phyloP scores from a whole-genome alignment of 2,113 vertebrate species.

The Gambusia affinis region DNA sequence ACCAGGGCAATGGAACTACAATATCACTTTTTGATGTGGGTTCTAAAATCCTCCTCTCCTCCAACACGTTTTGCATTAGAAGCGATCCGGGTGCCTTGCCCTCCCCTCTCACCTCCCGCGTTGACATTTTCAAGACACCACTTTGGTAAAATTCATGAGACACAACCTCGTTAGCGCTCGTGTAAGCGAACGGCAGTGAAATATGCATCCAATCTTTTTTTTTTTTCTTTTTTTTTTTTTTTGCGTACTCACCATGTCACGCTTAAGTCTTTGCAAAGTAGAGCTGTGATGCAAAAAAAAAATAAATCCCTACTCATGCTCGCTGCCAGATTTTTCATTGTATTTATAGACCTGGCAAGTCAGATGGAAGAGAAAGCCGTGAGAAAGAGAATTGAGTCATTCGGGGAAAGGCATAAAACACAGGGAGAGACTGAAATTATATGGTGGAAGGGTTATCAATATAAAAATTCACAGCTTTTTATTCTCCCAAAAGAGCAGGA shows the following conservation, averaged over 20 bases:
- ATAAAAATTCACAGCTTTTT: constrained; percentile 44
- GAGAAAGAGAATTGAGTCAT: constrained; percentile 60
- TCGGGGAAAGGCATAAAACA: constrained; percentile 47
- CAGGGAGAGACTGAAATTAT: constrained; percentile 45
- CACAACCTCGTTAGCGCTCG: neutral
- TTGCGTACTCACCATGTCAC: constrained; percentile 27
- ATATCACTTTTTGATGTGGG: constrained; percentile 59
- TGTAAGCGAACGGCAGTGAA: constrained; percentile 8
- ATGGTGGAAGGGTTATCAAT: constrained; percentile 57
- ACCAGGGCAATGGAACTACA: constrained; percentile 71
- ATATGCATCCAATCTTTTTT: constrained; percentile 38
- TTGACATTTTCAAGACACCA: constrained; percentile 50
- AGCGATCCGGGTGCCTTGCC: constrained; percentile 16
- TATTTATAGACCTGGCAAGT: constrained; percentile 68
- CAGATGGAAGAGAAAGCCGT: constrained; percentile 61
- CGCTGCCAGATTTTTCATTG: constrained; percentile 61
- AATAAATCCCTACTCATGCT: constrained; percentile 25
- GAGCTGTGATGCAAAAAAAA: constrained; percentile 11
- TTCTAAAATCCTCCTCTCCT: constrained; percentile 49
- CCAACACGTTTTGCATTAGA: constrained; percentile 39
- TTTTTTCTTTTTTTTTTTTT: neutral
- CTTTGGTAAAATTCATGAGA: constrained; percentile 49
- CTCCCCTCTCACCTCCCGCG: neutral
- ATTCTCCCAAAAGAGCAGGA: constrained; percentile 27
- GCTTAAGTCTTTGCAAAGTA: constrained; percentile 26